A percentile compares a stretch with the other conserved stretches of the same genome.
phyloP scores from a whole-genome alignment of 2,888 invertebrate species.

The Drosophila yooni region DNA sequence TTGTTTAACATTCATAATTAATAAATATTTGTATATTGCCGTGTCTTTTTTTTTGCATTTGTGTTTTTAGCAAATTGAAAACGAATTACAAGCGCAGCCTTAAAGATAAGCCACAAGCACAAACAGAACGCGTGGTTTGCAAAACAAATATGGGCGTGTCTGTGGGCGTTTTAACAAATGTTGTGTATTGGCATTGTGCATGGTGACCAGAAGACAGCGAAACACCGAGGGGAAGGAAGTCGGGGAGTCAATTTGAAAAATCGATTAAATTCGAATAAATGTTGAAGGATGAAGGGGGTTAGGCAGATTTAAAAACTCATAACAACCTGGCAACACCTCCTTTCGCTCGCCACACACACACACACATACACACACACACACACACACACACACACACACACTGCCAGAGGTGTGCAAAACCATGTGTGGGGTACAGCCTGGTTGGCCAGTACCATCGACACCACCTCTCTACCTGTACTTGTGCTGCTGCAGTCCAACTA shows the following conservation, averaged over 20 bases:
- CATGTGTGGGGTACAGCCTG: slow-evolving; percentile 71
- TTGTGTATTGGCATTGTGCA: slow-evolving; percentile 52
- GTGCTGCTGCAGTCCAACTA: slow-evolving; percentile 15
- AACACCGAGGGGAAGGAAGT: slow-evolving; percentile 2
- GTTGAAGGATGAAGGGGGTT: slow-evolving; percentile 73
- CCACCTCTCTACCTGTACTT: background rate
- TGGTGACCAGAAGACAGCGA: slow-evolving; percentile 27
- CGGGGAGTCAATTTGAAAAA: slow-evolving; percentile 77
- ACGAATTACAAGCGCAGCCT: slow-evolving; percentile 9
- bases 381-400: background rate
- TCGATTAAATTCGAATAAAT: slow-evolving; percentile 84
- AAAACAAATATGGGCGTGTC: slow-evolving; percentile 79
- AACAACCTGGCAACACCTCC: slow-evolving; percentile 83
- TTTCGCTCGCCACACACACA: slow-evolving; percentile 50
- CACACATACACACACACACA: slow-evolving; percentile 1
- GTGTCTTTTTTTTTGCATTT: background rate
- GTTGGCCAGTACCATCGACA: slow-evolving; percentile 1
- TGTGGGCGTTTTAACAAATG: slow-evolving; percentile 81
- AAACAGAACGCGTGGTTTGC: slow-evolving; percentile 35
- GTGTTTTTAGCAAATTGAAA: background rate
- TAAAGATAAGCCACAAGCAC: slow-evolving; percentile 2
- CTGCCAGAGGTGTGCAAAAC: slow-evolving; percentile 58
- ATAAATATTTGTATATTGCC: background rate
- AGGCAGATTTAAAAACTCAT: slow-evolving; percentile 83
- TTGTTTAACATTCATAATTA: slow-evolving; percentile 5